phyloP scores from a whole-genome alignment of 2,797 vertebrate genomes.

The Helicolenus hilgendorfi region DNA sequence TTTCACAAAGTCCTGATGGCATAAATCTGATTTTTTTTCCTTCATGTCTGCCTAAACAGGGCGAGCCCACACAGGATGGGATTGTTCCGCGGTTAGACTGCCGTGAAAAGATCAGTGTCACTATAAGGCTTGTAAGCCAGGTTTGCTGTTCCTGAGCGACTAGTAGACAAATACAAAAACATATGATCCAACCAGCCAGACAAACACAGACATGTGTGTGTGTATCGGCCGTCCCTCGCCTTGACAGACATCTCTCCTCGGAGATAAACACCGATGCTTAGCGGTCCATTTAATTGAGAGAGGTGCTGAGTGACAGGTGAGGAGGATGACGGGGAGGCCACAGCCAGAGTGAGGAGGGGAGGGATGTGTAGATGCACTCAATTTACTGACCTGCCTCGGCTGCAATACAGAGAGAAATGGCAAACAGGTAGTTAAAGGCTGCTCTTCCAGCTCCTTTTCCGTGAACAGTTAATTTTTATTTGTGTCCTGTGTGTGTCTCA shows the following conservation, averaged over 20 bases:
- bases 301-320: slow-evolving; percentile 69
- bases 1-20: slow-evolving; percentile 44
- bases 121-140: background rate
- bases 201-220: background rate
- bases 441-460: background rate
- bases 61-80: background rate
- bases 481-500: background rate
- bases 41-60: slow-evolving; percentile 9
- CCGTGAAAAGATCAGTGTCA: slow-evolving; percentile 18
- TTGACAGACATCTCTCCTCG: slow-evolving; percentile 22
- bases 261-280: slow-evolving; percentile 53
- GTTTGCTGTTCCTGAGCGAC: background rate
- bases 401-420: slow-evolving; percentile 2
- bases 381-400: too few relatives aligned
- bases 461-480: background rate
- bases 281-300: slow-evolving; percentile 74
- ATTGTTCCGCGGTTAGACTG: slow-evolving; percentile 26
- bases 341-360: slow-evolving; percentile 36
- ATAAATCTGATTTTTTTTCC: background rate
- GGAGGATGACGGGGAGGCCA: slow-evolving; percentile 51
- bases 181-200: background rate
- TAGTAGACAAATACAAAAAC: slow-evolving; percentile 22
- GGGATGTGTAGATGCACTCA: too few relatives aligned
- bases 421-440: background rate
- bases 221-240: background rate